Evolutionary conservation across 2,113 vertebrate genomes (phyloP).

Genomic region (Heliornis fulica): DNA sequence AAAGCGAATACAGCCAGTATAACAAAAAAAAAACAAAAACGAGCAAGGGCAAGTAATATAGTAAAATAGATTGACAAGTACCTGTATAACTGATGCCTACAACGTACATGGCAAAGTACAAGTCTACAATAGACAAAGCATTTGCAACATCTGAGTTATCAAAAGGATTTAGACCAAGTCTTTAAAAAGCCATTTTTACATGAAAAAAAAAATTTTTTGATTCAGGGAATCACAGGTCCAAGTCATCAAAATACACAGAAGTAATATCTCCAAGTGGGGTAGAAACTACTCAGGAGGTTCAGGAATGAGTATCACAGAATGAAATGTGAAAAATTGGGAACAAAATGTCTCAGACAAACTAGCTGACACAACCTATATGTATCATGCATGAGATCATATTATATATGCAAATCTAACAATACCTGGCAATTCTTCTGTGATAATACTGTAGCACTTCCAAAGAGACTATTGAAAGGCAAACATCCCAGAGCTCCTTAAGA

Average conservation of each 20-base stretch:
- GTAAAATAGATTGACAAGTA: slow-evolving; percentile 25
- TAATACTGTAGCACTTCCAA: background rate
- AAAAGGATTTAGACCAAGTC: background rate
- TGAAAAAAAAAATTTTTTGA: background rate
- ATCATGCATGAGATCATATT: background rate
- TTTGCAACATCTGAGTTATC: slow-evolving; percentile 10
- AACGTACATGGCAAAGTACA: slow-evolving; percentile 21
- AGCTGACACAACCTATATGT: background rate
- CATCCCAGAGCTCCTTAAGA: background rate
- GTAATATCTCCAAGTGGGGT: background rate
- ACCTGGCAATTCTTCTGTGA: background rate
- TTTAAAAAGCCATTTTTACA: background rate
- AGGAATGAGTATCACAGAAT: background rate
- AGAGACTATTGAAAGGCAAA: background rate
- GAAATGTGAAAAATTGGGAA: background rate
- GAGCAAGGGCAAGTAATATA: background rate
- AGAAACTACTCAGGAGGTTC: background rate
- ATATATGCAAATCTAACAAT: background rate
- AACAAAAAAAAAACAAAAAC: too few relatives aligned
- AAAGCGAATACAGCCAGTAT: background rate
- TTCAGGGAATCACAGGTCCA: background rate
- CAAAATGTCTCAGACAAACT: background rate
- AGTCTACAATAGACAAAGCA: slow-evolving; percentile 4
- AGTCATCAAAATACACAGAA: background rate
- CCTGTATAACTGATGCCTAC: slow-evolving; percentile 18